Base-by-base conservation (phyloP, 2,113 vertebrate genomes). In the Galbula dea region DNA sequence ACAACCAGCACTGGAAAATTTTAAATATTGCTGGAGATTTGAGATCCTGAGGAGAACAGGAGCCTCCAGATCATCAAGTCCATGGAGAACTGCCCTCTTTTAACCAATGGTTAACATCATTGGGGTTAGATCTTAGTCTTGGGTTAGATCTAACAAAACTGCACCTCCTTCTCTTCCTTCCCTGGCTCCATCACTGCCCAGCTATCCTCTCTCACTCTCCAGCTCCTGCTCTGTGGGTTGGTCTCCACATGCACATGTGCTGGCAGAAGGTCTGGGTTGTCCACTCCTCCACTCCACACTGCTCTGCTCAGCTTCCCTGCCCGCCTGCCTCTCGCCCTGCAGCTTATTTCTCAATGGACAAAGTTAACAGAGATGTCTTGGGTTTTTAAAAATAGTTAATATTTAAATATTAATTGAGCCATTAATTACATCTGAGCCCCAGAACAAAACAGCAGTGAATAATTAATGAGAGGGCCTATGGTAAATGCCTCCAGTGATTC, bases 381-480 rank as follows among this genome's bases (percentile, higher is more conserved):
- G 96, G 96, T 96, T 97, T 96, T 96, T 93, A 95, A 97, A 97
- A 97, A 97, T 96, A 97, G 95, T 96, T 97, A 95, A 96, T 96
- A 97, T 97, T 97, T 97, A 97, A 97, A 97, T 97, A 97, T 97
- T 97, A 97, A 97, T 97, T 96, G 94, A 96, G 95, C 94, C 97
- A 96, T 97, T 97, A 97, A 97, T 97, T 97, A 97, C 96, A 96
- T 96, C 96, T 96, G 96, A 96, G 95, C 80, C 94, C 95, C 95
- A 95, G 96, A 97, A 97, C 96, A 97, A 97, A 96, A 95, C 94
- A 97, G 81, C 75, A 43, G 92, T 97, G 94, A 96, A 97, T 97
- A 96, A 97, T 97, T 96, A 92, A 97, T 97, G 95, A 96, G 92
- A 96, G 88, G 95, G 82, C 94, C 96, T 92, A 96, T 96, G 86